These are phyloP conservation scores for Sarcophaga caerulescens DNA, from an alignment of 2,888 invertebrate genomes.

Conservation along the genomic window DNA sequence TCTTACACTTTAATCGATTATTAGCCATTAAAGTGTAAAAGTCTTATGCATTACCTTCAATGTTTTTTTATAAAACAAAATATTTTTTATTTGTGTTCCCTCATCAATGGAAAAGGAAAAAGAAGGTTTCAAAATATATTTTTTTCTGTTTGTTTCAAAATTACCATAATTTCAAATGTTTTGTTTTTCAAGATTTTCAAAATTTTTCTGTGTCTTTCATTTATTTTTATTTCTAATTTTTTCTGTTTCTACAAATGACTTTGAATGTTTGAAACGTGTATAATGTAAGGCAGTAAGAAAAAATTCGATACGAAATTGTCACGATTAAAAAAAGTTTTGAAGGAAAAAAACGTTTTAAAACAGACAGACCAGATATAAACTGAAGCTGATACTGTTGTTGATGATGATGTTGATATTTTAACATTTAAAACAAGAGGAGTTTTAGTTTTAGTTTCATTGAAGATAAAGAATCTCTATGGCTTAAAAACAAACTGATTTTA, in stretches of 20 bases:
- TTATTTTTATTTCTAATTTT: background rate
- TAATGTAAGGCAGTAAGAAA: slow-evolving; percentile 53
- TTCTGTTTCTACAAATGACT: slow-evolving; percentile 52
- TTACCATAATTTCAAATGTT: slow-evolving; percentile 50
- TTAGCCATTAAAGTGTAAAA: background rate
- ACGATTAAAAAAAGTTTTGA: slow-evolving; percentile 57
- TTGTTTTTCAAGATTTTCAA: background rate
- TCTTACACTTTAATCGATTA: background rate
- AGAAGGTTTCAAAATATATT: slow-evolving; percentile 29
- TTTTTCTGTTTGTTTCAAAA: slow-evolving; percentile 13
- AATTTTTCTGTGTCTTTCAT: background rate
- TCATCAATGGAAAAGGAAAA: too few species aligned
- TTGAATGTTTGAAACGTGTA: slow-evolving; percentile 67
- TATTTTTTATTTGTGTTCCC: background rate
- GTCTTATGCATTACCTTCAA: background rate
- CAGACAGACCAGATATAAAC: background rate
- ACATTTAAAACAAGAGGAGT: slow-evolving; percentile 51
- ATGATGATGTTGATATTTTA: slow-evolving; percentile 45
- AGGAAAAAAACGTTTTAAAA: background rate
- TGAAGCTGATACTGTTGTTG: background rate
- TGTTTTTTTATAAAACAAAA: background rate
- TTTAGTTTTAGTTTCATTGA: background rate
- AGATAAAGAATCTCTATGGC: slow-evolving; percentile 44
- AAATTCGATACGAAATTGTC: slow-evolving; percentile 47
- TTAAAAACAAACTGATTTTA: slow-evolving; percentile 56